Evolutionary conservation across 1,140 invertebrate genomes (phyloP).

Genomic region (Antheraea mylitta): DNA sequence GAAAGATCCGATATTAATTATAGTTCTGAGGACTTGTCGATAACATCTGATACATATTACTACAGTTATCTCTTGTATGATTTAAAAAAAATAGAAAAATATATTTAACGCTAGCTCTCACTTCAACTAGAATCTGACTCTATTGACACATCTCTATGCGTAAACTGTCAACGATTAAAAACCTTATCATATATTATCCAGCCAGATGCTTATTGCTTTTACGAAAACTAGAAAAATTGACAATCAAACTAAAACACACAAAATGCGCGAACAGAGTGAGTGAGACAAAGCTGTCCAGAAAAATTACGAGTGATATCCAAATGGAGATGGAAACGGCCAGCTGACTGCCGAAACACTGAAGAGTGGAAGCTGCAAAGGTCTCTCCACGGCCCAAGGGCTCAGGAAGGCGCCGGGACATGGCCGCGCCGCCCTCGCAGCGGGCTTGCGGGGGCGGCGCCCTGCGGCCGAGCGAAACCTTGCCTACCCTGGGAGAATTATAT

Average conservation of each 20-base stretch:
- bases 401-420: constrained; percentile 61
- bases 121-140: neutral
- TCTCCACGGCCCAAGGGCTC: constrained; percentile 40
- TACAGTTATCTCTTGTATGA: no score
- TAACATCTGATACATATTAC: no score
- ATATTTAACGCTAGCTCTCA: no score
- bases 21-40: no score
- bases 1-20: no score
- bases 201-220: neutral
- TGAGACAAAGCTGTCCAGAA: constrained; percentile 17
- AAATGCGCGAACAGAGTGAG: constrained; percentile 16
- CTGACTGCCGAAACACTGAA: constrained; percentile 55
- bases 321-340: constrained; percentile 68
- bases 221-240: neutral
- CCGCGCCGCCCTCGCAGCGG: constrained; percentile 61
- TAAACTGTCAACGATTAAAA: neutral
- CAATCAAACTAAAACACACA: constrained; percentile 10
- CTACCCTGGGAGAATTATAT: constrained; percentile 52
- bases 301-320: constrained; percentile 68
- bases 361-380: constrained; percentile 72
- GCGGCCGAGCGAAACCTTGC: neutral
- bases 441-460: constrained; percentile 43
- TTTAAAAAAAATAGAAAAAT: no score
- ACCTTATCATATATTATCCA: neutral
- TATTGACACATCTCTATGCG: constrained; percentile 52